Evolutionary conservation across 2,888 invertebrate species (phyloP).

Genomic region (Drosophila paramelanica): DNA sequence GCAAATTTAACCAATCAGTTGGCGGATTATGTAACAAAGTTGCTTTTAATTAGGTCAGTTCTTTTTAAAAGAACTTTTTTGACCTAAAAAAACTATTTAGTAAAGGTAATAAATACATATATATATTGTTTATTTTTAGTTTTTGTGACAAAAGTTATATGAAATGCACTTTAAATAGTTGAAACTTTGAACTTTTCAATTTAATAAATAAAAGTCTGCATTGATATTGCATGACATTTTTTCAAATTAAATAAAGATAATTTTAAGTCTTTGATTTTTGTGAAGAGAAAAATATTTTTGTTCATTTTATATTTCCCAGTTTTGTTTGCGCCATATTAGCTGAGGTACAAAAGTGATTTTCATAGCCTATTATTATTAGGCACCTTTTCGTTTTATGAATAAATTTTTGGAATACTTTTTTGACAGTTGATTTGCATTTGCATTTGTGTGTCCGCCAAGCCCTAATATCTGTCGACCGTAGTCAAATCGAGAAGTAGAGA

Average conservation of each 20-base stretch:
- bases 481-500: conserved; percentile 18
- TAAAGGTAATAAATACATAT: too few species aligned
- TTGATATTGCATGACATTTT: too few species aligned
- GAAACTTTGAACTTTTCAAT: too few species aligned
- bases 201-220: too few species aligned
- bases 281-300: background rate
- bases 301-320: background rate
- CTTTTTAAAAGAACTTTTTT: background rate
- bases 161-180: too few species aligned
- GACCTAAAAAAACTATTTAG: background rate
- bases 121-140: too few species aligned
- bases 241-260: too few species aligned
- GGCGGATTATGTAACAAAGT: background rate
- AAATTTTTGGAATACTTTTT: conserved; percentile 5
- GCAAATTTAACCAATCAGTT: too few species aligned
- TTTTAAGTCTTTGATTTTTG: too few species aligned
- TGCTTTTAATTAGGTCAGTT: background rate
- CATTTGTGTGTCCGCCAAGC: conserved; percentile 1
- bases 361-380: conserved; percentile 1
- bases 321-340: background rate
- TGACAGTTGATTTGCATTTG: conserved; percentile 40
- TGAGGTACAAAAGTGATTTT: background rate
- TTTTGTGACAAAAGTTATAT: too few species aligned
- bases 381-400: conserved; percentile 8
- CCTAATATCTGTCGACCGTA: conserved; percentile 33